phyloP scores from a whole-genome alignment of 2,888 invertebrate species.

The Sphinx pinastri region DNA sequence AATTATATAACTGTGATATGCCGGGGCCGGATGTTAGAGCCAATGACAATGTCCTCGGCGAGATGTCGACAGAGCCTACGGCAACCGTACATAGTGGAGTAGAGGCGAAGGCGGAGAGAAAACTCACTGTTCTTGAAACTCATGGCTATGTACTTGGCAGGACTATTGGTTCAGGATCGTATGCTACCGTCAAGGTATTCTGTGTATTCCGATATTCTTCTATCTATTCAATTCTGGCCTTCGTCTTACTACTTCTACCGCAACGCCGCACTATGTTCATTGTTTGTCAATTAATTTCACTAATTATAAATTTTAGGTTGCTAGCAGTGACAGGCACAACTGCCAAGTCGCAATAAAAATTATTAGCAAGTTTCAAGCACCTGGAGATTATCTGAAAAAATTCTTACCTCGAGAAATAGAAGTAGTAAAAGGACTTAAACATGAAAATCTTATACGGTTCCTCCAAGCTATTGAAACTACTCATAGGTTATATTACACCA shows the following conservation, averaged over 20 bases:
- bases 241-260: too few species aligned
- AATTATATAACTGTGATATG: constrained; percentile 76
- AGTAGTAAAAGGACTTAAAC: constrained; percentile 91
- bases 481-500: constrained; percentile 83
- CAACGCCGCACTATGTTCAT: too few species aligned
- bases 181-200: constrained; percentile 90
- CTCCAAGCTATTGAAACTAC: constrained; percentile 94
- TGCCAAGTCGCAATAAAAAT: constrained; percentile 92
- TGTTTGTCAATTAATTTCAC: background rate
- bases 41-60: constrained; percentile 79
- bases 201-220: constrained; percentile 14
- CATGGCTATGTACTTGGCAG: constrained; percentile 90
- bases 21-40: constrained; percentile 80
- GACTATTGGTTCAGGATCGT: constrained; percentile 92
- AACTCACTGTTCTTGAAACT: constrained; percentile 88
- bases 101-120: constrained; percentile 72
- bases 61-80: constrained; percentile 78
- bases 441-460: constrained; percentile 91
- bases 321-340: constrained; percentile 88
- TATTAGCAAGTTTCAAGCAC: constrained; percentile 92
- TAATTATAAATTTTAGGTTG: constrained; percentile 79
- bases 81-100: constrained; percentile 74
- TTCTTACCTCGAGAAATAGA: constrained; percentile 93
- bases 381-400: constrained; percentile 91
- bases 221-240: too few species aligned